Base-by-base conservation (phyloP, 2,113 vertebrate genomes). In the Callospermophilus lateralis region DNA sequence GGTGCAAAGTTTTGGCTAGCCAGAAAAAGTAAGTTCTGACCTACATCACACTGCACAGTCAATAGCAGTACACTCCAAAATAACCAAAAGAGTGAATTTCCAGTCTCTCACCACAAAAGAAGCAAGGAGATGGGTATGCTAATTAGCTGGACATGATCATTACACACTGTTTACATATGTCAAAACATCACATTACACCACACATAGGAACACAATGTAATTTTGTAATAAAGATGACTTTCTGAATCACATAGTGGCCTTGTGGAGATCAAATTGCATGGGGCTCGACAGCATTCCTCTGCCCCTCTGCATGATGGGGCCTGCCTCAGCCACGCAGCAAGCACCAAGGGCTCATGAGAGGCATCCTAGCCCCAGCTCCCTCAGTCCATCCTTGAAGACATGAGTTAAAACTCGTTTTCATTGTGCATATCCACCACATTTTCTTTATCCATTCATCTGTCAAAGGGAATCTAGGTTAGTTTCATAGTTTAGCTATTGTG, bases 281-380 rank as follows among this genome's bases (percentile, higher is more conserved):
- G 2, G 19, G 6, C 7, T 32, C 0, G 74, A 34, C 30, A 9
- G 45, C 3, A 2, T 20, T 45, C 5, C 0, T 12, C 2, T 11
- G 4, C 13, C 20, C 6, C 4, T 32, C 53, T 12, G 26, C 28
- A 28, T 55, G 17, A 22, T 1, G 22, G 48, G 34, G 0, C 1
- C 26, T 30, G n/a, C 0, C 2, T 2, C 76, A 9, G 22, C 24
- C 1, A 8, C 10, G 2, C 48, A 51, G 12, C 12, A 2, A 3
- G 7, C 19, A 51, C 13, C 87, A n/a, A 1, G n/a, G 1, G 34
- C 42, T 79, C 0, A 0, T 2, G 3, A 0, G 0, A 1, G 9
- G 26, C 0, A 10, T 3, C 13, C 15, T 0, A 8, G 68, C 55
- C 32, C 68, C 48, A 7, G 0, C 32, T 20, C 55, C 55, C 1